Evolutionary conservation across 2,888 invertebrate genomes (phyloP).

Genomic region (Plusia festucae): DNA sequence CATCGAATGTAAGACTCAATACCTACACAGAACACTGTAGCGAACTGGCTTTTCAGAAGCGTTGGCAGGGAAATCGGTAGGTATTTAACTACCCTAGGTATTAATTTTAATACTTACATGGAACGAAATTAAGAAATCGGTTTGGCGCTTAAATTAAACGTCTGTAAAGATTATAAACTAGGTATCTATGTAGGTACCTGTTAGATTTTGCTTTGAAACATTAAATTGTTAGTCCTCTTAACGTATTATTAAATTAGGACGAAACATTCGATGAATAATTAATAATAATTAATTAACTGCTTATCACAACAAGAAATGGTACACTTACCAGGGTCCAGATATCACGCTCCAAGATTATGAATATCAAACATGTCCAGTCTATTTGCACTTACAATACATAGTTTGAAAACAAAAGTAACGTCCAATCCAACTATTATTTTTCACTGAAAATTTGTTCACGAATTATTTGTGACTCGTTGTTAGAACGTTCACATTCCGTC

Average conservation of each 20-base stretch:
- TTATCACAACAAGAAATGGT: slow-evolving; percentile 51
- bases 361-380: slow-evolving; percentile 46
- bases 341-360: slow-evolving; percentile 41
- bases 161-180: too few species aligned
- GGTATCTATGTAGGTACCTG: slow-evolving; percentile 24
- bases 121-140: neutral
- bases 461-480: slow-evolving; percentile 25
- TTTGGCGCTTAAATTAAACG: slow-evolving; percentile 31
- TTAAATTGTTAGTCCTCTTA: neutral
- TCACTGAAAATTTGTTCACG: slow-evolving; percentile 52
- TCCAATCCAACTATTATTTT: slow-evolving; percentile 31
- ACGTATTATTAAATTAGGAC: slow-evolving; percentile 7
- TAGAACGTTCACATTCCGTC: slow-evolving; percentile 53
- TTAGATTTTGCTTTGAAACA: slow-evolving; percentile 28
- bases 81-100: neutral
- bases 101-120: neutral
- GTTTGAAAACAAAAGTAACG: slow-evolving; percentile 39
- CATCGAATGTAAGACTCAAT: too few species aligned
- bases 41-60: neutral
- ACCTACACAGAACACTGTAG: neutral
- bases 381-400: slow-evolving; percentile 45
- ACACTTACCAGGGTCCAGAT: slow-evolving; percentile 55
- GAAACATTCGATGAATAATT: slow-evolving; percentile 23
- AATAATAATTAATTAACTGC: slow-evolving; percentile 34
- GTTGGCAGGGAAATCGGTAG: neutral